A percentile compares a stretch with the other conserved stretches of the same genome.
Conservation (phyloP, 2,797 vertebrate genomes). For the Threskiornis aethiopicus region DNA sequence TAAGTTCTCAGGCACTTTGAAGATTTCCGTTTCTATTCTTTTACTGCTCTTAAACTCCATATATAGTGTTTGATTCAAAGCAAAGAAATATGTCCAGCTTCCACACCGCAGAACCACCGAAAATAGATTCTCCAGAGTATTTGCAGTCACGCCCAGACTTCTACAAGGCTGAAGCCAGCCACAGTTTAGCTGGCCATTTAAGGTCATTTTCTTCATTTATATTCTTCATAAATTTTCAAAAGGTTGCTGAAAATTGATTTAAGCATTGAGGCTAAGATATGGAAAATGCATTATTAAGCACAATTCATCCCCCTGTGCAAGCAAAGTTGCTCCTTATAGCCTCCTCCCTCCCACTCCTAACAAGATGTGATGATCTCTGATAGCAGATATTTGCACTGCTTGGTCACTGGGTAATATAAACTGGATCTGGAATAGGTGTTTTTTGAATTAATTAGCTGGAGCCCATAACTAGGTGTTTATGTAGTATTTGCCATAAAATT, state of each 20-base stretch:
- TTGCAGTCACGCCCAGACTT: not conserved
- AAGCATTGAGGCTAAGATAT: not conserved
- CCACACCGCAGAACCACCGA: not conserved
- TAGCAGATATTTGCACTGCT: not conserved
- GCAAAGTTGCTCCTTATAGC: not conserved
- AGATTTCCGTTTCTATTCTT: not conserved
- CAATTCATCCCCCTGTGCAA: not conserved
- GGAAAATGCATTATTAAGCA: not conserved
- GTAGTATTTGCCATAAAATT: not conserved
- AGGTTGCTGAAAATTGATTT: not conserved
- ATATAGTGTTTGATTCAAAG: not conserved
- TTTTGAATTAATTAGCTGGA: not conserved
- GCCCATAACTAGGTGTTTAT: not conserved
- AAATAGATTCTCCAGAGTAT: not conserved
- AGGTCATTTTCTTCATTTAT: not conserved
- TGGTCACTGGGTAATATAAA: not conserved
- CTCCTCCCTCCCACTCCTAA: not conserved
- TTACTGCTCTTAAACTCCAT: not conserved
- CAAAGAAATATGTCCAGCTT: not conserved
- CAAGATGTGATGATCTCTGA: not conserved
- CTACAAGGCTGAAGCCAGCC: not conserved
- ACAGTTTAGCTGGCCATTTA: not conserved
- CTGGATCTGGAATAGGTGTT: not conserved
- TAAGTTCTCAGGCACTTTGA: not conserved
- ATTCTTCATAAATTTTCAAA: not conserved